Evolutionary conservation across 2,888 invertebrate species (phyloP).

Genomic region (Cantharis rufa): DNA sequence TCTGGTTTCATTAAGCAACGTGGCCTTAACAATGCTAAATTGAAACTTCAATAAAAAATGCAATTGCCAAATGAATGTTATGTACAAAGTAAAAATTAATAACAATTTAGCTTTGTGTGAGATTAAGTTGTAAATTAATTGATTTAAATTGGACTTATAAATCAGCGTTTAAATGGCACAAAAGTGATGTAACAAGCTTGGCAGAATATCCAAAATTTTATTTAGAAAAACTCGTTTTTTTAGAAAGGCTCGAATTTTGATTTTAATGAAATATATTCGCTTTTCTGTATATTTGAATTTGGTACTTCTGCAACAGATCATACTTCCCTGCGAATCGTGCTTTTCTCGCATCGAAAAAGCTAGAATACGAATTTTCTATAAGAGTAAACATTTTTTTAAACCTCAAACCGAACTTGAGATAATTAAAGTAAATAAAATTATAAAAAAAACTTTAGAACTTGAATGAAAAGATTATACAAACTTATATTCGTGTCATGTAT

Average conservation of each 20-base stretch:
- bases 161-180: background rate
- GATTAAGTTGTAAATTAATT: background rate
- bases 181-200: background rate
- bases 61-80: background rate
- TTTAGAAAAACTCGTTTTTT: background rate
- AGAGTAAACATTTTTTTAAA: background rate
- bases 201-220: background rate
- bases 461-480: background rate
- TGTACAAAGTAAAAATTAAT: background rate
- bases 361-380: background rate
- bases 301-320: background rate
- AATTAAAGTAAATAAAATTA: background rate
- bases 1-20: background rate
- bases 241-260: background rate
- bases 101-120: background rate
- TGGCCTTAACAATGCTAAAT: background rate
- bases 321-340: background rate
- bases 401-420: background rate
- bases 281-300: background rate
- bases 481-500: background rate
- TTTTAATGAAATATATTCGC: background rate
- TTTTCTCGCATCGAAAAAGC: background rate
- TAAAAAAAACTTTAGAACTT: background rate
- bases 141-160: background rate
- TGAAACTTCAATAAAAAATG: background rate